Percentiles rank a stretch among this genome's conserved stretches.
phyloP scores from a whole-genome alignment of 2,113 vertebrate species.

The Neodontobutis hainanensis region DNA sequence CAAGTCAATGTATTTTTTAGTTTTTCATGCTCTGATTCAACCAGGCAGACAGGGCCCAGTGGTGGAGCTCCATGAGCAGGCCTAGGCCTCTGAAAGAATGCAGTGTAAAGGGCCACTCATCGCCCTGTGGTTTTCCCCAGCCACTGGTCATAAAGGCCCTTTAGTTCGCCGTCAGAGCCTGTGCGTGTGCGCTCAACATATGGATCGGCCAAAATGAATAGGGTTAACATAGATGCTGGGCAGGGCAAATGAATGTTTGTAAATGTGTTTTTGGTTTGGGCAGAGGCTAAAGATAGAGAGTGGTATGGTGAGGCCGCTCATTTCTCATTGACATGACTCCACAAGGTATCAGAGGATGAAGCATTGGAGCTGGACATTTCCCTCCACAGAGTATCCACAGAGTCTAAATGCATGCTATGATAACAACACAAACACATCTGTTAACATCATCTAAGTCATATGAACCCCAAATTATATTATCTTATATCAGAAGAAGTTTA shows the following conservation, averaged over 20 bases:
- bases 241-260: slow-evolving; percentile 75
- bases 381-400: not conserved
- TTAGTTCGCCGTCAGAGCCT: slow-evolving; percentile 67
- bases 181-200: slow-evolving; percentile 73
- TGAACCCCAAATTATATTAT: too few relatives aligned
- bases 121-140: slow-evolving; percentile 73
- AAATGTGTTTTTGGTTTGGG: slow-evolving; percentile 76
- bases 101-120: slow-evolving; percentile 76
- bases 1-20: slow-evolving; percentile 71
- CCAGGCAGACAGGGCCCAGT: slow-evolving; percentile 66
- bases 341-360: slow-evolving; percentile 43
- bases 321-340: slow-evolving; percentile 62
- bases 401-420: too few relatives aligned
- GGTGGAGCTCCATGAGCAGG: slow-evolving; percentile 64
- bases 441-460: too few relatives aligned
- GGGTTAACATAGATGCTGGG: slow-evolving; percentile 72
- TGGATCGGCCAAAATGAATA: slow-evolving; percentile 76
- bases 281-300: slow-evolving; percentile 75
- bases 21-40: slow-evolving; percentile 72
- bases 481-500: too few relatives aligned
- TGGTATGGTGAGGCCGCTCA: slow-evolving; percentile 57
- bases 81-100: slow-evolving; percentile 75
- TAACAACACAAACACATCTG: too few relatives aligned
- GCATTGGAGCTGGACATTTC: slow-evolving; percentile 38
- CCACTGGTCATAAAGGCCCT: slow-evolving; percentile 75